Evolutionary conservation across 2,113 vertebrate genomes (phyloP).

Genomic region (Ictalurus furcatus): DNA sequence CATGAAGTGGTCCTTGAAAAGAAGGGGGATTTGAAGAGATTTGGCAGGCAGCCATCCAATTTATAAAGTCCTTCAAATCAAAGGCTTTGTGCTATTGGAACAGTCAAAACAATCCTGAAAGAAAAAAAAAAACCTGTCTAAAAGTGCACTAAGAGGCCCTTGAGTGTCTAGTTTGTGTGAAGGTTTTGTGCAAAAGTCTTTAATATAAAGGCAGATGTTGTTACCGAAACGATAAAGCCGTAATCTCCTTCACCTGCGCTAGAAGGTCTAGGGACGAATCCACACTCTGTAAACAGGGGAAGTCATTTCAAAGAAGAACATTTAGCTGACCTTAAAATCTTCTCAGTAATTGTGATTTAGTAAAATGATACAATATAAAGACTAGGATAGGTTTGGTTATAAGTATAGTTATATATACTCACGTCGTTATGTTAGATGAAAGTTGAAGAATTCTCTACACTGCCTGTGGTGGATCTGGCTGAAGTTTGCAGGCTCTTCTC

Average conservation of each 20-base stretch:
- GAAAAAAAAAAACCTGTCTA: neutral
- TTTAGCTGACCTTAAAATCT: neutral
- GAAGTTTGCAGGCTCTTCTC: slow-evolving; percentile 27
- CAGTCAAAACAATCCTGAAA: slow-evolving; percentile 28
- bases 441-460: neutral
- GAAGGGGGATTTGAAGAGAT: neutral
- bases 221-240: neutral
- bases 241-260: neutral
- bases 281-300: neutral
- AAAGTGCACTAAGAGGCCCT: neutral
- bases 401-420: neutral
- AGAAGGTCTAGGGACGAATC: neutral
- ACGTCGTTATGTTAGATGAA: neutral
- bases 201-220: slow-evolving; percentile 15
- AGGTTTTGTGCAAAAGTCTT: slow-evolving; percentile 11
- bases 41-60: slow-evolving; percentile 24
- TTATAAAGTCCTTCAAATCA: slow-evolving; percentile 32
- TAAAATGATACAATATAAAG: neutral
- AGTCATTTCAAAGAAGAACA: neutral
- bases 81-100: neutral
- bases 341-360: neutral
- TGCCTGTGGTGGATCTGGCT: neutral
- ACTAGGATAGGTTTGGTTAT: neutral
- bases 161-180: neutral
- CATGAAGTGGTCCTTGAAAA: slow-evolving; percentile 29